Percentiles rank a stretch among this genome's conserved stretches.
These are phyloP conservation scores for Gymnocephalus cernua DNA, from an alignment of 2,113 vertebrate species.

Conservation along the genomic window DNA sequence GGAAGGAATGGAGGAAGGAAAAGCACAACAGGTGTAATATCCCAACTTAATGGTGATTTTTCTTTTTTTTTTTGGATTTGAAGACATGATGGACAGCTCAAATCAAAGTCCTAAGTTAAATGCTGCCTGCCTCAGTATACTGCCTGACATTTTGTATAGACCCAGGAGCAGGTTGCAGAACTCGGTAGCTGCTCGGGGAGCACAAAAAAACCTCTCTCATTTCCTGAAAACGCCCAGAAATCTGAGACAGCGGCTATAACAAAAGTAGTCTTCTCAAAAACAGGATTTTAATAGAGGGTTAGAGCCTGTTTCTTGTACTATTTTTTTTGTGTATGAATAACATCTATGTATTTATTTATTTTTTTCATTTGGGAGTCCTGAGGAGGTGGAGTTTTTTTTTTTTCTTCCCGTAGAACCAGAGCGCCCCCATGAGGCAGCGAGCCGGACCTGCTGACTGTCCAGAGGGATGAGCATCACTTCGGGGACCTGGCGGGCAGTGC, in stretches of 20 bases:
- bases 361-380: neutral
- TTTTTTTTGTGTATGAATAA: constrained; percentile 63
- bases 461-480: constrained; percentile 74
- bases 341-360: constrained; percentile 58
- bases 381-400: neutral
- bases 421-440: constrained; percentile 73
- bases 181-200: constrained; percentile 43
- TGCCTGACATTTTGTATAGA: constrained; percentile 53
- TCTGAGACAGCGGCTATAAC: constrained; percentile 76
- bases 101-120: constrained; percentile 43
- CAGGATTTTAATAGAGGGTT: constrained; percentile 78
- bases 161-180: constrained; percentile 42
- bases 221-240: constrained; percentile 79
- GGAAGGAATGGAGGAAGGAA: neutral
- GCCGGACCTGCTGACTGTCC: constrained; percentile 37
- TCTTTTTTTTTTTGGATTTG: constrained; percentile 5
- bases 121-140: constrained; percentile 6
- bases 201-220: constrained; percentile 66
- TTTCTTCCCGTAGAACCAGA: constrained; percentile 66
- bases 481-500: constrained; percentile 68
- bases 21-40: constrained; percentile 2
- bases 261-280: constrained; percentile 79
- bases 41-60: constrained; percentile 42
- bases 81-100: constrained; percentile 37
- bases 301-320: constrained; percentile 72